These are phyloP conservation scores for Nomada fucata DNA, from an alignment of 2,888 invertebrate genomes.

Conservation along the genomic window DNA sequence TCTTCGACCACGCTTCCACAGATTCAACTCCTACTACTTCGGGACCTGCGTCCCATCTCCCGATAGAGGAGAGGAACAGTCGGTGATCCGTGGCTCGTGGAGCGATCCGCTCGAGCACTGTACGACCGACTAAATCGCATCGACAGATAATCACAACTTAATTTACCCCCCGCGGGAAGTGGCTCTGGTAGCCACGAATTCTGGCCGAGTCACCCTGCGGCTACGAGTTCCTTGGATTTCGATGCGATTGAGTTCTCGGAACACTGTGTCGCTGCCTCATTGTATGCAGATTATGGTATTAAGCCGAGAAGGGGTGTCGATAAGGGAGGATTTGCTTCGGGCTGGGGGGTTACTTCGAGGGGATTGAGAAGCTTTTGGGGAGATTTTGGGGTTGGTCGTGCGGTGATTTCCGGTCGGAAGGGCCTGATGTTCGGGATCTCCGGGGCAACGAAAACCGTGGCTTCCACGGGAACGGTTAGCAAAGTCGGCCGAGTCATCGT, in stretches of 20 bases:
- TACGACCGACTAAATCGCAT: slow-evolving; percentile 81
- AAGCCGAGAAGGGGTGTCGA: slow-evolving; percentile 17
- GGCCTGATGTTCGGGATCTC: neutral
- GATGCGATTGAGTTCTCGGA: slow-evolving; percentile 44
- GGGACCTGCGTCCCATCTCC: neutral
- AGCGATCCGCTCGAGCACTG: slow-evolving; percentile 57
- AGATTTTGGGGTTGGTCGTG: neutral
- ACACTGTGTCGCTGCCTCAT: slow-evolving; percentile 61
- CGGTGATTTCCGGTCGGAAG: neutral
- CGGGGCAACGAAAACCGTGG: slow-evolving; percentile 35
- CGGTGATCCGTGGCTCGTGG: slow-evolving; percentile 25
- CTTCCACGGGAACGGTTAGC: slow-evolving; percentile 77
- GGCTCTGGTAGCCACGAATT: slow-evolving; percentile 66
- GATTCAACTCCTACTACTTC: slow-evolving; percentile 3
- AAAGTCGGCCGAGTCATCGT: slow-evolving; percentile 83
- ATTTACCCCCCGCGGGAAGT: slow-evolving; percentile 82
- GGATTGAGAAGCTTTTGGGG: neutral
- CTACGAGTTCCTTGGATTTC: slow-evolving; percentile 32
- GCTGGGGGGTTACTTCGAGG: neutral
- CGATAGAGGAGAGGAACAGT: neutral
- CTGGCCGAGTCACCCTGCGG: slow-evolving; percentile 59
- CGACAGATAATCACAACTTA: slow-evolving; percentile 84
- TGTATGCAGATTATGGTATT: slow-evolving; percentile 72
- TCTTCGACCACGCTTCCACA: slow-evolving; percentile 26
- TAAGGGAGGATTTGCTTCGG: slow-evolving; percentile 1